Conservation (phyloP, 2,113 vertebrate genomes). For the Microtus pennsylvanicus region DNA sequence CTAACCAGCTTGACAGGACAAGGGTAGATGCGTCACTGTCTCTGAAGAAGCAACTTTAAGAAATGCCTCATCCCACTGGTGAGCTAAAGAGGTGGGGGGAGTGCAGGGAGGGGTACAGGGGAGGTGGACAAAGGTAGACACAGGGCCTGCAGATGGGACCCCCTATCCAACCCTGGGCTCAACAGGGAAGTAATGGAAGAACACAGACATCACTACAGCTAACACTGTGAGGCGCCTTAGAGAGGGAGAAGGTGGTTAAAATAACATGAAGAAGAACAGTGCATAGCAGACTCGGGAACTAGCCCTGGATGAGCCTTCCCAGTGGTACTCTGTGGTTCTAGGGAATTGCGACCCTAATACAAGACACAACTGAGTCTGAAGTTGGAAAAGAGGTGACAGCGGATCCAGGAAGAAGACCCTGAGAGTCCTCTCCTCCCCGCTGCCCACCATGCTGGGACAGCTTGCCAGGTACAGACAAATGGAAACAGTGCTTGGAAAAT, state of each 20-base stretch:
- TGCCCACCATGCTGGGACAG: accelerated
- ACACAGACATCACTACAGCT: neutral
- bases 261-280: neutral
- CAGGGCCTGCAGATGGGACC: neutral
- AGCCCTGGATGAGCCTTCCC: neutral
- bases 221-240: neutral
- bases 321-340: neutral
- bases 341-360: neutral
- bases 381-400: neutral
- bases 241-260: neutral
- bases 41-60: neutral
- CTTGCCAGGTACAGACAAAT: neutral
- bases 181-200: neutral
- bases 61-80: neutral
- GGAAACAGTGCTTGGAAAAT: neutral
- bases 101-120: too few relatives aligned
- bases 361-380: neutral
- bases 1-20: neutral
- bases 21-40: neutral
- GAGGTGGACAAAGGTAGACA: neutral
- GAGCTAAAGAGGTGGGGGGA: neutral
- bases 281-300: neutral
- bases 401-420: neutral
- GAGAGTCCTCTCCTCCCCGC: neutral
- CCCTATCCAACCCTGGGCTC: neutral